Evolutionary conservation across 2,797 vertebrate genomes (phyloP).

Genomic region (Semaprochilodus insignis): DNA sequence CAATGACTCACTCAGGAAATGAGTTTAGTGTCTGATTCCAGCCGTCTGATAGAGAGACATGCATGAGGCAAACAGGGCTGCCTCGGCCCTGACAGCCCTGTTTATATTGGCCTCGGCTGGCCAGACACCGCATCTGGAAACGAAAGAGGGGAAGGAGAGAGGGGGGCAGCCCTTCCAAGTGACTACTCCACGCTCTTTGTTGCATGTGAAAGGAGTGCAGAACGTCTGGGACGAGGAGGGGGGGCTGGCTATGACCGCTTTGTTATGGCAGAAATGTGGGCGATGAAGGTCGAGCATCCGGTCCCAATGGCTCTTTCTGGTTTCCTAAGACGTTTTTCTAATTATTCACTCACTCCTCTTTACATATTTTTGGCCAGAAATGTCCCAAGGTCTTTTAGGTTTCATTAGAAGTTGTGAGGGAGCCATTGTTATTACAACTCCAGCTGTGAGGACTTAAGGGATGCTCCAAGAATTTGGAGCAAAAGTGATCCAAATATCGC

Average conservation of each 20-base stretch:
- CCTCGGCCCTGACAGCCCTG: slow-evolving; percentile 52
- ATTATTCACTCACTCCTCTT: slow-evolving; percentile 18
- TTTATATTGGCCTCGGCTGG: slow-evolving; percentile 64
- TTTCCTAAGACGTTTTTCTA: slow-evolving; percentile 39
- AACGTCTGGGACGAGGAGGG: background rate
- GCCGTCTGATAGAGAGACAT: slow-evolving; percentile 52
- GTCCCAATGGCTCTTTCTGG: slow-evolving; percentile 25
- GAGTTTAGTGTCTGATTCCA: slow-evolving; percentile 54
- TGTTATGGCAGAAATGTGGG: slow-evolving; percentile 66
- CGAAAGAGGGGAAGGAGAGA: slow-evolving; percentile 51
- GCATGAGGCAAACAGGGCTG: slow-evolving; percentile 53
- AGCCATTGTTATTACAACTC: slow-evolving; percentile 31
- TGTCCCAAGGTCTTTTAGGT: slow-evolving; percentile 23
- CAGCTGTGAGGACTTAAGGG: slow-evolving; percentile 36
- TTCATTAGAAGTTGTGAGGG: slow-evolving; percentile 10
- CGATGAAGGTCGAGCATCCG: slow-evolving; percentile 53
- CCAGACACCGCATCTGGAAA: slow-evolving; percentile 65
- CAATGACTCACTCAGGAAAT: slow-evolving; percentile 60
- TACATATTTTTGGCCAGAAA: slow-evolving; percentile 15
- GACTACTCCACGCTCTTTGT: slow-evolving; percentile 31
- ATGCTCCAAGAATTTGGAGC: background rate
- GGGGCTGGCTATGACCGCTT: slow-evolving; percentile 49
- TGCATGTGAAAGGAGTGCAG: slow-evolving; percentile 21
- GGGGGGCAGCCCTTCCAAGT: slow-evolving; percentile 18
- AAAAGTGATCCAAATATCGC: background rate